Conservation (phyloP, 53 echinoderm and acorn worm genomes). For the Apostichopus leukothele region DNA sequence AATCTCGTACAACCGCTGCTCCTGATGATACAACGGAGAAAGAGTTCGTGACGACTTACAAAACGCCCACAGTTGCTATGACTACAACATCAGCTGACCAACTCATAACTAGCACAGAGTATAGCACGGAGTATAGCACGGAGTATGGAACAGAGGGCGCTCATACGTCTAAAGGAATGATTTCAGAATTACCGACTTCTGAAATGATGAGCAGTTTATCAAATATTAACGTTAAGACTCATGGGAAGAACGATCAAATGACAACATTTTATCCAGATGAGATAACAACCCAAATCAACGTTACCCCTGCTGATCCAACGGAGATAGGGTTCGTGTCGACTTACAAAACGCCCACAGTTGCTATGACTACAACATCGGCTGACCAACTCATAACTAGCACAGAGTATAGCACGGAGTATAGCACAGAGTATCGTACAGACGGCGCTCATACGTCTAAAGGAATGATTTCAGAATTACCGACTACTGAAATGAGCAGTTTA, state of each 20-base stretch:
- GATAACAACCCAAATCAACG: not conserved
- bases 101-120: not conserved
- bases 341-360: not conserved
- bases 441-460: too few relatives aligned
- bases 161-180: not conserved
- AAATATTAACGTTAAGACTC: not conserved
- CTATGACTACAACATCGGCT: not conserved
- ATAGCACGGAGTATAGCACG: too few relatives aligned
- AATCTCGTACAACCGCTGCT: not conserved
- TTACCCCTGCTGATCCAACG: not conserved
- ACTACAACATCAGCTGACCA: not conserved
- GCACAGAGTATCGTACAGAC: too few relatives aligned
- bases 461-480: not conserved
- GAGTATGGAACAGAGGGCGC: not conserved
- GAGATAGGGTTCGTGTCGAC: not conserved
- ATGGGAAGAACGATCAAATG: too few relatives aligned
- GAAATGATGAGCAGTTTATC: not conserved
- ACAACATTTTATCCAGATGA: too few relatives aligned
- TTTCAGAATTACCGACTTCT: not conserved
- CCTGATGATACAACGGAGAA: not conserved
- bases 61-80: not conserved
- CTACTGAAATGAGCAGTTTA: not conserved
- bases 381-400: not conserved
- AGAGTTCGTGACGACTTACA: not conserved
- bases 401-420: too few relatives aligned